A percentile compares a stretch with the other conserved stretches of the same genome.
Evolutionary conservation across 2,113 vertebrate species (phyloP).

Genomic region (Gracilinanus agilis): DNA sequence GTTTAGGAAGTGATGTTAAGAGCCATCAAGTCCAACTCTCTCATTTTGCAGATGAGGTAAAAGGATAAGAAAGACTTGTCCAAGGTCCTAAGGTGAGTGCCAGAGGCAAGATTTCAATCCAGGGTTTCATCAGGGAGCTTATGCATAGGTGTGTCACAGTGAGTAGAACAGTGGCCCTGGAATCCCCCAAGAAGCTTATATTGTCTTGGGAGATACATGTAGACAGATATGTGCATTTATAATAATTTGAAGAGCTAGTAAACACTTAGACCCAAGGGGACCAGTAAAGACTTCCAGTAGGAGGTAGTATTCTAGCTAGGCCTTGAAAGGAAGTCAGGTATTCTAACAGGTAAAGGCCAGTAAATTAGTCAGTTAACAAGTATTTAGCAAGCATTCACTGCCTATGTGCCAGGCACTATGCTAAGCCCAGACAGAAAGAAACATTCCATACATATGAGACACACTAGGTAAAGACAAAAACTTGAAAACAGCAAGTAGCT

Average conservation of each 20-base stretch:
- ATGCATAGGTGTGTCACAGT: not conserved
- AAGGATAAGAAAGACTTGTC: not conserved
- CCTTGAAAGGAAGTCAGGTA: not conserved
- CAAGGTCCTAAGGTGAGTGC: not conserved
- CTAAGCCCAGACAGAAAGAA: not conserved
- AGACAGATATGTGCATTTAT: not conserved
- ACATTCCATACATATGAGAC: not conserved
- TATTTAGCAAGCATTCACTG: not conserved
- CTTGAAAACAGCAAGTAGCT: not conserved
- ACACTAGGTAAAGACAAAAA: not conserved
- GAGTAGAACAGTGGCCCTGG: not conserved
- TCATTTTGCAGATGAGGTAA: not conserved
- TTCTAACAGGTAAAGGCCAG: not conserved
- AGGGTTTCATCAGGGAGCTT: not conserved
- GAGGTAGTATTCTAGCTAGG: not conserved
- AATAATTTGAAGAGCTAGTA: not conserved
- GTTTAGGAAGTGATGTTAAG: not conserved
- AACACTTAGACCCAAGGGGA: not conserved
- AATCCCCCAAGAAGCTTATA: not conserved
- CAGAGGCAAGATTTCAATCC: not conserved
- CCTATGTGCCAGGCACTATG: not conserved
- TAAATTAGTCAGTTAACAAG: not conserved
- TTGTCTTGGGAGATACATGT: not conserved
- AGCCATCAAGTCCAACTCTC: not conserved
- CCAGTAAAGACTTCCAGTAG: not conserved